These are phyloP conservation scores for Gopherus flavomarginatus DNA, from an alignment of 2,113 vertebrate species.

Conservation along the genomic window DNA sequence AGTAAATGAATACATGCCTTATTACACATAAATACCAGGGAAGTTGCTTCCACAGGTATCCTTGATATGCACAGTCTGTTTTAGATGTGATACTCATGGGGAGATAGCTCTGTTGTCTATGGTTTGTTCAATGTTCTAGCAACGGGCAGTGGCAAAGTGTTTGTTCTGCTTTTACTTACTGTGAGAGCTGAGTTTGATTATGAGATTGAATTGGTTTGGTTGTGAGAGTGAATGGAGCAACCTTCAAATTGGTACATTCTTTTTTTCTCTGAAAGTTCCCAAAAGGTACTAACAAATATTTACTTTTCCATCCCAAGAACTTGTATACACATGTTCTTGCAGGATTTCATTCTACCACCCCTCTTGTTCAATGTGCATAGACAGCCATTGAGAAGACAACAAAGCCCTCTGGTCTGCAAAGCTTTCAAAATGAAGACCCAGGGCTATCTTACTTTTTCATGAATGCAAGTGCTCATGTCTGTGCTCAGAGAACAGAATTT, in stretches of 20 bases:
- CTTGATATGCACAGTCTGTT: background rate
- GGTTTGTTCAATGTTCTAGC: background rate
- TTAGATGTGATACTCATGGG: background rate
- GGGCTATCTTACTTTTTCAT: background rate
- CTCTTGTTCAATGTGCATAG: background rate
- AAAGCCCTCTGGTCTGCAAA: background rate
- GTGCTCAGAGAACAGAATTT: background rate
- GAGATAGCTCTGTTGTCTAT: background rate
- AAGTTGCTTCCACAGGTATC: background rate
- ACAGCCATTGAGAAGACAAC: no score
- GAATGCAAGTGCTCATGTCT: background rate
- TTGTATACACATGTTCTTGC: background rate
- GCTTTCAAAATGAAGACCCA: no score
- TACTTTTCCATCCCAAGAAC: background rate
- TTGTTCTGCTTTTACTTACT: background rate
- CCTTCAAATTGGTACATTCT: background rate
- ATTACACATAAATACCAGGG: background rate
- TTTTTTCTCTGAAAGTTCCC: background rate
- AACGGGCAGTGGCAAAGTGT: background rate
- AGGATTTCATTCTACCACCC: background rate
- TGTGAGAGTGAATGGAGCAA: background rate
- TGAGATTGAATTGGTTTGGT: background rate
- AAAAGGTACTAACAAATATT: background rate
- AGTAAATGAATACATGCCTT: slow-evolving; percentile 3
- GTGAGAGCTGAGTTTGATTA: background rate